Base-by-base conservation (phyloP, 2,797 vertebrate species). In the Muscicapa striata region DNA sequence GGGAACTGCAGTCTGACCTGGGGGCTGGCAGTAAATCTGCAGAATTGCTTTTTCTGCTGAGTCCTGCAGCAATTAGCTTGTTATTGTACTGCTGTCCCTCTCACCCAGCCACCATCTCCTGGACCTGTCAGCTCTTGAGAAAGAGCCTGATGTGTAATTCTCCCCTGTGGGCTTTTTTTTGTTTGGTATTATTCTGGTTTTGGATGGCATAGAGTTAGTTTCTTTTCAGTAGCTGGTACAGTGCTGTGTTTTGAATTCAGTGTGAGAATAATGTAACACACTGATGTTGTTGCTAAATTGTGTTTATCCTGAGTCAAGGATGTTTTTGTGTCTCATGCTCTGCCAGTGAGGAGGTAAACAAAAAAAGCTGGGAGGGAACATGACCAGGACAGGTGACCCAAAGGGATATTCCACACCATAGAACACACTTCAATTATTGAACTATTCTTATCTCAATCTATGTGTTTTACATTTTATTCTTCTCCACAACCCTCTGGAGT, bases 401-500 rank as follows among this genome's bases (percentile, higher is more conserved):
- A 68, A 75, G 21, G 6, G 13, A 40, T 69, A 40, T 69, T 21
- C 24, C 29, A 46, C 36, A 49, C 26, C 13, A 13, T 0, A 48
- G 15, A 55, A 55, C 20, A 55, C n/a, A 54, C 36, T 75, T 69
- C 43, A 57, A 2, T 38, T 69, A 38, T 30, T 69, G 5, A 57
- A 45, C 17, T 57, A 7, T 22, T 83, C 36, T 69, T 83, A 57
- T 49, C 20, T 57, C 17, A 26, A 5, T 36, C 36, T 58, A 15
- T 23, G 63, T 26, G 17, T 76, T 70, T 57, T 63, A 24, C 5
- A 40, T 63, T 57, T 83, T 17, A 13, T 69, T 58, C 14, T n/a
- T 29, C 10, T 76, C 58, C 57, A 24, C 20, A 40, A 10, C 24
- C 17, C 24, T 45, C 43, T 0, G 0, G 11, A 49, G 6, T 69